phyloP scores from a whole-genome alignment of 2,797 vertebrate genomes.

The Ctenopoma kingsleyae region DNA sequence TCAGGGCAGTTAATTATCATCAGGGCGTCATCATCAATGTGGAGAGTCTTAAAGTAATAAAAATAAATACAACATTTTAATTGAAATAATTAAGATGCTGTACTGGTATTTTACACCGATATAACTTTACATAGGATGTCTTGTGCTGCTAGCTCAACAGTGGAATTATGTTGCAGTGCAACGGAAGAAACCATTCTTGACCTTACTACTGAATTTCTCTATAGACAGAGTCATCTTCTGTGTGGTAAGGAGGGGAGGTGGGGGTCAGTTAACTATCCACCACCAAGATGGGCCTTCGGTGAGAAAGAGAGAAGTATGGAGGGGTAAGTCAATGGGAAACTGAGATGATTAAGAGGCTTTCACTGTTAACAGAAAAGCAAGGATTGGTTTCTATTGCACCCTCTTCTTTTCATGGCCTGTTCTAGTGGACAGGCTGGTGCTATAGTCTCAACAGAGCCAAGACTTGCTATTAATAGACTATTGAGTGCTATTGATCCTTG shows the following conservation, averaged over 20 bases:
- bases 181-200: slow-evolving; percentile 62
- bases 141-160: slow-evolving; percentile 18
- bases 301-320: slow-evolving; percentile 68
- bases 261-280: slow-evolving; percentile 72
- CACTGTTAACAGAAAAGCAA: slow-evolving; percentile 85
- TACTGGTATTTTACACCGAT: neutral
- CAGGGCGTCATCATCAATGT: slow-evolving; percentile 31
- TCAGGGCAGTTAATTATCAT: slow-evolving; percentile 64
- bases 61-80: slow-evolving; percentile 27
- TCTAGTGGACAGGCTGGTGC: slow-evolving; percentile 79
- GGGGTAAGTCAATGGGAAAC: slow-evolving; percentile 86
- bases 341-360: slow-evolving; percentile 90
- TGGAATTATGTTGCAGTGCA: slow-evolving; percentile 43
- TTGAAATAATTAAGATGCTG: slow-evolving; percentile 33
- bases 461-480: slow-evolving; percentile 89
- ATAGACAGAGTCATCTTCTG: slow-evolving; percentile 71
- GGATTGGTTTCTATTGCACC: slow-evolving; percentile 85
- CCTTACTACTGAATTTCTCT: slow-evolving; percentile 68
- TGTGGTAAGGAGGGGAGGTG: slow-evolving; percentile 49
- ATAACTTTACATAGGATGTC: slow-evolving; percentile 9
- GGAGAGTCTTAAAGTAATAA: slow-evolving; percentile 26
- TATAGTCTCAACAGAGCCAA: slow-evolving; percentile 80
- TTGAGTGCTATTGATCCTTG: slow-evolving; percentile 87
- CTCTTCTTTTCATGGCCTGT: slow-evolving; percentile 82
- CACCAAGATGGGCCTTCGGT: slow-evolving; percentile 74